Evolutionary conservation across 2,888 invertebrate species (phyloP), one percentile per base, ranked within the genome.

Genomic region (Acanthosoma haemorrhoidale): DNA sequence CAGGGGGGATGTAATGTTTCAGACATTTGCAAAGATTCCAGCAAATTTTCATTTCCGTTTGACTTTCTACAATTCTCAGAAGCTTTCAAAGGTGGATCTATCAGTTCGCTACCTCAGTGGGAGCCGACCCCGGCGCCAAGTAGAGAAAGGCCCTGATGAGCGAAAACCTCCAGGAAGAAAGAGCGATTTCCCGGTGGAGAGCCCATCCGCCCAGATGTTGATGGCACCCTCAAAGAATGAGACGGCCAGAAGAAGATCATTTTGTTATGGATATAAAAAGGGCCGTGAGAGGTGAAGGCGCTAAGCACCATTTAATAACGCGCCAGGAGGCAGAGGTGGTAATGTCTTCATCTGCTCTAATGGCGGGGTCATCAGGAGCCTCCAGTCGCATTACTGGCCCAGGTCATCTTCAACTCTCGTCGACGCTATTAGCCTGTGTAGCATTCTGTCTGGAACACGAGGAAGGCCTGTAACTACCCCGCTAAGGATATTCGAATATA

Each of bases 221-320:
- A 43, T 31, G 8, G 25, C 25, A n/a, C n/a, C n/a, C n/a, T n/a
- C n/a, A n/a, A 0, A 4, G 36, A 29, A 43, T 58, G 39, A 64
- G 29, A 29, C 39, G n/a, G 29, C 15, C 31, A 29, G 43, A 64
- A 64, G 43, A 64, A 64, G 64, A 64, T 64, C 64, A 64, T 64
- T 64, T 64, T 64, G 64, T 64, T 64, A 64, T 64, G 64, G 64
- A 64, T 64, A 64, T 43, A 64, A 64, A 64, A 64, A 64, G 64
- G 60, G 36, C 60, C 3, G 60, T n/a, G 60, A 43, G 39, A 31
- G 64, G 29, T 39, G n/a, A n/a, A n/a, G n/a, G 64, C 31, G 21
- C 64, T 64, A 64, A 64, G 64, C 25, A 43, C 41, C 64, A 64
- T 64, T 64, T 64, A 64, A 64, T 64, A 64, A 64, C 58, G 13